Evolutionary conservation across 1,140 invertebrate genomes (phyloP), one percentile per base, ranked within the genome.

Genomic region (Carcinoscorpius rotundicauda): DNA sequence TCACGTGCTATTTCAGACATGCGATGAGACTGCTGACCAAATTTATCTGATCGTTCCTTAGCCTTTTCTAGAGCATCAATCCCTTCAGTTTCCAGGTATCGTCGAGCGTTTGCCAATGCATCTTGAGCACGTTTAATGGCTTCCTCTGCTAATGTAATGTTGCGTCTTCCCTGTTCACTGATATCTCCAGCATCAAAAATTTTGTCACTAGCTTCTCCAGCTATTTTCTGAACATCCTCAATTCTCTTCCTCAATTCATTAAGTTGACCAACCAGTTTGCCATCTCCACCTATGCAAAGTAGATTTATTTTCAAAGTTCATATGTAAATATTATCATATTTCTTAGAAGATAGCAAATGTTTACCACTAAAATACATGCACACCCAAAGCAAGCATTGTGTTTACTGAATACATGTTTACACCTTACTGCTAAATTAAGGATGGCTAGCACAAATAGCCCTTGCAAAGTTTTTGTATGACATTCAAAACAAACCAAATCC

Each of bases 1-100:
- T 93, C 86, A 64, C 89, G 83, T 0, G 94, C 91, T 58, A 96
- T 89, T 10, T 85, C 81, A 2, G 92, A 92, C 88, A 97, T 96
- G 71, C 90, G 85, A 49, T 88, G 82, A 11, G 90, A 95, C 73
- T 95, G 89, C 69, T 92, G 87, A 5, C 93, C 93, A 75, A 92
- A 91, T 76, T 91, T 84, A 58, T 85, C 82, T 0, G 92, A 90
- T 56, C 89, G 84, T 70, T 88, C 85, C 73, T 85, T 82, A 0
- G 93, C 93, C 71, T 87, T 86, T 3, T 82, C 76, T 57, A 96
- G 76, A 0, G 91, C 91, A 49, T 81, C 81, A 48, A 81, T 80
- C 4, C 91, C 93, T 73, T 94, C 89, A 1, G 84, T 85, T 62
- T 88, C 85, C 48, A 96, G 79, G 69, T 87, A 86, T 67, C 87